Evolutionary conservation across 1,140 invertebrate species (phyloP).

Genomic region (Cyclina sinensis): DNA sequence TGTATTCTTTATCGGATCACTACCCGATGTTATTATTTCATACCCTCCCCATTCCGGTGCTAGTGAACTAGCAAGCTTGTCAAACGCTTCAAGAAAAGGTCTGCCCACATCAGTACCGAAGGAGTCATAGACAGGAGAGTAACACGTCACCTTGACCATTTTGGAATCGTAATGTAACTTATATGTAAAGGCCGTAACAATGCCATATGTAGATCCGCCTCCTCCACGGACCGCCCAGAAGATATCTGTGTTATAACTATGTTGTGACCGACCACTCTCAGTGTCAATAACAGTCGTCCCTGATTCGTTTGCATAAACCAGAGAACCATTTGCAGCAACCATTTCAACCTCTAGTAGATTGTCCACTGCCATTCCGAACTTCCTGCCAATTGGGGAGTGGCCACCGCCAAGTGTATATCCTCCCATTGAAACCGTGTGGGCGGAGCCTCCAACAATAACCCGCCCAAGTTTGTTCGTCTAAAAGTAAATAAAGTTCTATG

Average conservation of each 20-base stretch:
- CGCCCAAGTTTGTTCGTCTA: constrained; percentile 57
- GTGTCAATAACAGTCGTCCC: constrained; percentile 12
- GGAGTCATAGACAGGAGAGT: background rate
- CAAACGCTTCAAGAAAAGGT: constrained; percentile 19
- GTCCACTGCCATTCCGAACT: constrained; percentile 77
- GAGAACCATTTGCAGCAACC: constrained; percentile 67
- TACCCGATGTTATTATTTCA: background rate
- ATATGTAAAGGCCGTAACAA: constrained; percentile 71
- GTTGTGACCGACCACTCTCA: background rate
- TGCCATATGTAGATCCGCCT: constrained; percentile 70
- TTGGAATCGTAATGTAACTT: constrained; percentile 66
- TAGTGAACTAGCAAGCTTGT: constrained; percentile 29
- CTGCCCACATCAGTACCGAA: background rate
- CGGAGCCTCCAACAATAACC: constrained; percentile 73
- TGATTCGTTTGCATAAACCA: constrained; percentile 17
- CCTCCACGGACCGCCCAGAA: constrained; percentile 72
- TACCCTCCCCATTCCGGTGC: constrained; percentile 66
- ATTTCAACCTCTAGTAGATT: constrained; percentile 74
- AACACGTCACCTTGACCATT: constrained; percentile 30
- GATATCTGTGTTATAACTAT: constrained; percentile 64
- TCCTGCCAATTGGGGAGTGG: constrained; percentile 73
- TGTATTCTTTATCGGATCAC: background rate
- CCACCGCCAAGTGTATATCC: constrained; percentile 79
- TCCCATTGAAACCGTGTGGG: constrained; percentile 72
- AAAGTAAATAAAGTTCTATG: background rate